Base-by-base conservation (phyloP, 2,113 vertebrate genomes). In the Grantiella picta region DNA sequence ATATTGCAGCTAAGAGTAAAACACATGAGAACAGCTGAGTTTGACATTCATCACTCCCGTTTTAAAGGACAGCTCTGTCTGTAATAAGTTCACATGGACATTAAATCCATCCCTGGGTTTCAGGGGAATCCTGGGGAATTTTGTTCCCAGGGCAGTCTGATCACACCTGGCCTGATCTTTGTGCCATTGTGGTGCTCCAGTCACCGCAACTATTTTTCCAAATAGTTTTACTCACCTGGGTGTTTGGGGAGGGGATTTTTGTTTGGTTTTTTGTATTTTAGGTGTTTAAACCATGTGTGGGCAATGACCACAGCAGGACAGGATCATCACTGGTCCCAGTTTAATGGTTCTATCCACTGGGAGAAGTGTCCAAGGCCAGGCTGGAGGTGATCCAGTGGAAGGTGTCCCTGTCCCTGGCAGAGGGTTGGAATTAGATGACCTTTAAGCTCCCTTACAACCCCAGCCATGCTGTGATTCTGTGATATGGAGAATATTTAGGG, bases 21-120 rank as follows among this genome's bases (percentile, higher is more conserved):
- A 29, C 13, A 7, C 9, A 1, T 15, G 4, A 4, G 45, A 73
- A 64, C 10, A 21, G 0, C 10, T 17, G 61, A 22, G 0, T 71
- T 82, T 73, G 68, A 60, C 36, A 15, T 56, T 70, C 59, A 11
- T 15, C 15, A 0, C 29, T 25, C 31, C 1, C 22, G 8, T 33
- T 89, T 80, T 33, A 56, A 63, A 50, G 47, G 69, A 27, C 25
- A 45, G 12, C 15, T 70, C 65, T 71, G 14, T 15, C 12, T n/a
- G 0, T 9, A 5, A 24, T 15, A 3, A 7, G 3, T 35, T 89
- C 38, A 7, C 2, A 2, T 24, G 45, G 44, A 28, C 0, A 0
- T 35, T 28, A 2, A 35, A 5, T 8, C 50, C 35, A 56, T 42
- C 27, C n/a, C 19, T 25, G 21, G 5, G 16, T 77, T 50, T 44